Percentiles rank a stretch among this genome's conserved stretches.
phyloP scores from a whole-genome alignment of 2,888 invertebrate genomes.

The Polylopha cassiicola region DNA sequence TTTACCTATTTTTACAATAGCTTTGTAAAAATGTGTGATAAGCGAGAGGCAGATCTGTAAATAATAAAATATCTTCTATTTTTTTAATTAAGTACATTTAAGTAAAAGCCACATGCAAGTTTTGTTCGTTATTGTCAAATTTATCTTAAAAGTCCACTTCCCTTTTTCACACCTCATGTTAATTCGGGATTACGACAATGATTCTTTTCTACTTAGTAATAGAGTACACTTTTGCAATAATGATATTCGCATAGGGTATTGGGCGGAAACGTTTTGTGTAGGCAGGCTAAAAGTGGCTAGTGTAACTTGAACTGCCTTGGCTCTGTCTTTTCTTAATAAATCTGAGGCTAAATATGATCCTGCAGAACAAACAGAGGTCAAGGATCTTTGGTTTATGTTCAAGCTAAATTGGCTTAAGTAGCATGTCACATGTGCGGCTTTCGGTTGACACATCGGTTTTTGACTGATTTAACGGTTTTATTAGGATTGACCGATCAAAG shows the following conservation, averaged over 20 bases:
- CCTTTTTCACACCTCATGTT: constrained; percentile 15
- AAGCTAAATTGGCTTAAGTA: constrained; percentile 72
- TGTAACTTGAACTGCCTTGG: constrained; percentile 41
- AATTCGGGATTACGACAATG: constrained; percentile 23
- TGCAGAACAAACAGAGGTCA: constrained; percentile 43
- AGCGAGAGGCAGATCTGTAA: too few species aligned
- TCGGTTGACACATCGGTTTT: constrained; percentile 45
- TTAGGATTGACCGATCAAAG: too few species aligned
- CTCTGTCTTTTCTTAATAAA: constrained; percentile 36
- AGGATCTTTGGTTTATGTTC: constrained; percentile 44
- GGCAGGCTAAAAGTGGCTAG: constrained; percentile 51
- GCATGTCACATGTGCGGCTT: constrained; percentile 54
- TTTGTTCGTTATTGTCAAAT: too few species aligned
- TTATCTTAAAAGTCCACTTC: constrained; percentile 37
- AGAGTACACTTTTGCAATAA: constrained; percentile 40
- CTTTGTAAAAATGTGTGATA: too few species aligned
- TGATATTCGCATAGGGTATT: constrained; percentile 50
- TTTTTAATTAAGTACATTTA: too few species aligned
- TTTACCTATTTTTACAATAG: too few species aligned
- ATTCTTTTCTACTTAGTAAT: constrained; percentile 28
- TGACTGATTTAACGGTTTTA: constrained; percentile 3
- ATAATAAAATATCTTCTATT: too few species aligned
- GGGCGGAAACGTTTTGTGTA: constrained; percentile 64
- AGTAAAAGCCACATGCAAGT: too few species aligned
- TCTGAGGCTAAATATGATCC: constrained; percentile 28